A percentile compares a stretch with the other conserved stretches of the same genome.
These are phyloP conservation scores for Molossus molossus DNA, from an alignment of 2,797 vertebrate genomes.

Conservation along the genomic window DNA sequence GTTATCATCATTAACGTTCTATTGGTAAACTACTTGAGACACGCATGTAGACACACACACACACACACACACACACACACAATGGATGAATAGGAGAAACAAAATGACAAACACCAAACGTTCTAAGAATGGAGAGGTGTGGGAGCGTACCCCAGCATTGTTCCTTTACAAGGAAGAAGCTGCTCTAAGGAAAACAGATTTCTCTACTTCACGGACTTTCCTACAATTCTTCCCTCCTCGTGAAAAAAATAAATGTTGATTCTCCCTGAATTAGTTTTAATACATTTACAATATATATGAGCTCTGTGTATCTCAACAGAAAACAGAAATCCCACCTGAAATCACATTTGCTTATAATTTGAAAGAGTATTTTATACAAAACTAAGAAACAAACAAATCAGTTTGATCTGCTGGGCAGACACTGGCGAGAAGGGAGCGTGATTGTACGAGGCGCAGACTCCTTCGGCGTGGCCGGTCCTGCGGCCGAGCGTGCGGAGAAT, in stretches of 20 bases:
- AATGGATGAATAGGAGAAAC: conserved; percentile 58
- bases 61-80: background rate
- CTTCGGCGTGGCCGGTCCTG: conserved; percentile 71
- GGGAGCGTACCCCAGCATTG: conserved; percentile 78
- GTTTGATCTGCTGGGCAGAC: conserved; percentile 88
- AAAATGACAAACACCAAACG: conserved; percentile 73
- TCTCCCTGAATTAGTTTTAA: conserved; percentile 89
- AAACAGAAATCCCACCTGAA: conserved; percentile 86
- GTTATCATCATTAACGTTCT: background rate
- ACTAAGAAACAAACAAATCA: conserved; percentile 90
- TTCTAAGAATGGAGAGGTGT: conserved; percentile 71
- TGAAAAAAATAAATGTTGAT: conserved; percentile 87
- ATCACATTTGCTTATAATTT: conserved; percentile 88
- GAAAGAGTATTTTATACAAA: conserved; percentile 84
- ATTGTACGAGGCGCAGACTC: conserved; percentile 87
- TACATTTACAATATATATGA: conserved; percentile 86
- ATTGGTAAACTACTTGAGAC: conserved; percentile 77
- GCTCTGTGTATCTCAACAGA: conserved; percentile 80
- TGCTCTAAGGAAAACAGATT: conserved; percentile 84
- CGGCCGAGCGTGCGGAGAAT: conserved; percentile 86
- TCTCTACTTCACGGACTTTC: conserved; percentile 71
- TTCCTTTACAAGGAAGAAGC: conserved; percentile 82
- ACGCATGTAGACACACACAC: background rate
- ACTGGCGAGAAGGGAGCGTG: conserved; percentile 86
- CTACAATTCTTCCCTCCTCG: conserved; percentile 73